These are phyloP conservation scores for Nematostella vectensis DNA, from an alignment of 92 coral and sea anemone genomes.

Conservation along the genomic window DNA sequence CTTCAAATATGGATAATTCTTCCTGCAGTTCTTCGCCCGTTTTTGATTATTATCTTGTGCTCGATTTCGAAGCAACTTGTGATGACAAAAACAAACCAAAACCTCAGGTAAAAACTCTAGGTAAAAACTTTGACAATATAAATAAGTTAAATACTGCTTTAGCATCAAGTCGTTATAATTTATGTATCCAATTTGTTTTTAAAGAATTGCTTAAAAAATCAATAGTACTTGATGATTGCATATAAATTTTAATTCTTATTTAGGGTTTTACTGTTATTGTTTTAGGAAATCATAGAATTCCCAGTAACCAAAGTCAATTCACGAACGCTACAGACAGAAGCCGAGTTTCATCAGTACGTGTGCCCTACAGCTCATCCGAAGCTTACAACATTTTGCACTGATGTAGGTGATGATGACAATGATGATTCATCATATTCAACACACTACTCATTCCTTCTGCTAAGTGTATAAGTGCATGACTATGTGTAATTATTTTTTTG, in stretches of 20 bases:
- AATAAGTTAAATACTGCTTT: no score
- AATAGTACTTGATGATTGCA: background rate
- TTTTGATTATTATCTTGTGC: slow-evolving; percentile 28
- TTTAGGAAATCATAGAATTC: slow-evolving; percentile 36
- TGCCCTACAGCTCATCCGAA: slow-evolving; percentile 25
- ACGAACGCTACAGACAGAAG: slow-evolving; percentile 20
- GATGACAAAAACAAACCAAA: slow-evolving; percentile 8
- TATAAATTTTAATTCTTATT: background rate
- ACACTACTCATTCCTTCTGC: background rate
- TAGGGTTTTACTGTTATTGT: background rate
- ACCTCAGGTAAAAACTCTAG: slow-evolving; percentile 13
- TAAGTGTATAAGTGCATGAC: no score
- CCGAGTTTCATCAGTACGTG: slow-evolving; percentile 37
- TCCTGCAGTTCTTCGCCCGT: background rate
- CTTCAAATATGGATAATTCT: background rate
- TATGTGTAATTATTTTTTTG: no score
- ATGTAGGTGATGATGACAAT: slow-evolving; percentile 11
- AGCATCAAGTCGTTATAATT: no score
- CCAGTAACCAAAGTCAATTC: slow-evolving; percentile 30
- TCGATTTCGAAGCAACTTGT: slow-evolving; percentile 49
- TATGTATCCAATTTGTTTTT: no score
- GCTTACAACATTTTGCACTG: slow-evolving; percentile 32
- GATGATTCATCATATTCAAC: background rate
- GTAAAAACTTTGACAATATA: no score
- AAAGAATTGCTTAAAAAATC: background rate